phyloP scores from a whole-genome alignment of 2,888 invertebrate genomes.

The Philaethria dido region DNA sequence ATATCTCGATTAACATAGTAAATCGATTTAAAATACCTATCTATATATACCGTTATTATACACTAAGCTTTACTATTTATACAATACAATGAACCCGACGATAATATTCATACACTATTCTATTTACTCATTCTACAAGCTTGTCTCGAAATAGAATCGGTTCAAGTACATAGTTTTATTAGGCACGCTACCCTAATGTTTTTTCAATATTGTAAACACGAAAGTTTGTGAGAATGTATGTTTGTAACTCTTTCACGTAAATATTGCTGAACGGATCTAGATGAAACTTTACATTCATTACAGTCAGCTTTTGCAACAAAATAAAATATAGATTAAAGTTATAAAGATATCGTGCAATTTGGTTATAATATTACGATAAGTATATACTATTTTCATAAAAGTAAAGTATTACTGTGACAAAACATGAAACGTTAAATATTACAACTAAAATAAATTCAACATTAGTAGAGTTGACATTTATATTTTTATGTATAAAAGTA shows the following conservation, averaged over 20 bases:
- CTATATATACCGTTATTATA: background rate
- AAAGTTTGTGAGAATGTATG: too few species aligned
- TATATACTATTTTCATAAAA: background rate
- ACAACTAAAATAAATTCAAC: background rate
- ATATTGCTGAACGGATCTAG: too few species aligned
- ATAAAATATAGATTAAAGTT: too few species aligned
- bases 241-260: too few species aligned
- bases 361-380: too few species aligned
- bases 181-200: background rate
- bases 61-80: background rate
- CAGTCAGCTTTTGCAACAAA: too few species aligned
- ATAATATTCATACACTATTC: slow-evolving; percentile 14
- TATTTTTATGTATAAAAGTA: background rate
- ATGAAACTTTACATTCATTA: too few species aligned
- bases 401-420: background rate
- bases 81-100: slow-evolving; percentile 28
- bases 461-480: background rate
- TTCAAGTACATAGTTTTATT: slow-evolving; percentile 18
- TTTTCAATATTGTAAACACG: too few species aligned
- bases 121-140: slow-evolving; percentile 16
- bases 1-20: too few species aligned
- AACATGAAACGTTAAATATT: background rate
- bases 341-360: too few species aligned
- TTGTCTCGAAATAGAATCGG: slow-evolving; percentile 20
- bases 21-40: background rate